Percentiles rank a stretch among this genome's conserved stretches.
These are phyloP conservation scores for Henricia sp. DNA, from an alignment of 53 echinoderm and acorn worm species.

Conservation along the genomic window DNA sequence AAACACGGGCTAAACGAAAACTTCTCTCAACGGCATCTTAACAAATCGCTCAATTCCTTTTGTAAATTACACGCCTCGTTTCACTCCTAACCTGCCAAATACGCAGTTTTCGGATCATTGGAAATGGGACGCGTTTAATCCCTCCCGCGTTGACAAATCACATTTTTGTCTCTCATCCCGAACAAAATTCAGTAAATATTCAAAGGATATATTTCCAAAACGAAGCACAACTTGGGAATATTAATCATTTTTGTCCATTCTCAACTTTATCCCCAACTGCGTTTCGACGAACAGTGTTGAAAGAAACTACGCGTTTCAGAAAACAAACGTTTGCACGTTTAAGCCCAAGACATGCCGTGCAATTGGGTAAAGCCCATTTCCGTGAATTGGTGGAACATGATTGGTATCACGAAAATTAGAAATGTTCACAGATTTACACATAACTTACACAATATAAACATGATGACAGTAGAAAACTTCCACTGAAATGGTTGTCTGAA, in stretches of 20 bases:
- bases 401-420: no score
- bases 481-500: no score
- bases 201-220: neutral
- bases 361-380: no score
- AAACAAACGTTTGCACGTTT: no score
- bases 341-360: no score
- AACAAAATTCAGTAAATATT: neutral
- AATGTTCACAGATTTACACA: no score
- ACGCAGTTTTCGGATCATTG: neutral
- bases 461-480: no score
- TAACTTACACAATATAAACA: no score
- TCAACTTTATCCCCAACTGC: slow-evolving; percentile 23
- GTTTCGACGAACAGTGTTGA: neutral
- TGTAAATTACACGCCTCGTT: slow-evolving; percentile 8
- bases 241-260: neutral
- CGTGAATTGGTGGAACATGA: no score
- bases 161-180: neutral
- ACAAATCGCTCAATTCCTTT: slow-evolving; percentile 18
- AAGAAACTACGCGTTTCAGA: neutral
- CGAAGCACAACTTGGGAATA: neutral
- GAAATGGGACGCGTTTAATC: neutral
- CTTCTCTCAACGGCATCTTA: neutral
- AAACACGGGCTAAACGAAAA: slow-evolving; percentile 13
- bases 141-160: slow-evolving; percentile 13
- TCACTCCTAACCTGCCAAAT: neutral